phyloP scores from a whole-genome alignment of 1,140 invertebrate species.

The Bombus superbus region DNA sequence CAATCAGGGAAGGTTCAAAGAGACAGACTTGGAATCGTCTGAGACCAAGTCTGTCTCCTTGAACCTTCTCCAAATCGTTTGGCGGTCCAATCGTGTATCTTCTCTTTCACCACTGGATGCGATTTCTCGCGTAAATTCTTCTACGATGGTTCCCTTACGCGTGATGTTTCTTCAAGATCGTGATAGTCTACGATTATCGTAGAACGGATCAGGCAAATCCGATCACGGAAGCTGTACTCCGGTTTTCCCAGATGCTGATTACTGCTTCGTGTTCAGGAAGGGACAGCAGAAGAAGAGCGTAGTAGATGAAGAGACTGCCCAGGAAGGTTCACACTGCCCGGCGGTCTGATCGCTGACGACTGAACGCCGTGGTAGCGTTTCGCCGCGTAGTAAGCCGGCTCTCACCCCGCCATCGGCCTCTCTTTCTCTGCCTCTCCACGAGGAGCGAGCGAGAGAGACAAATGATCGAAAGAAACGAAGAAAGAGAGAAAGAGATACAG shows the following conservation, averaged over 20 bases:
- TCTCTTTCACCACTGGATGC: neutral
- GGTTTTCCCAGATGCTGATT: conserved; percentile 38
- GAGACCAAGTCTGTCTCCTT: neutral
- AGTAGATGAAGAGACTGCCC: conserved; percentile 60
- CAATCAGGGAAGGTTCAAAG: neutral
- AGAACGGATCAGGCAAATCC: conserved; percentile 8
- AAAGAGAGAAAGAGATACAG: conserved; percentile 26
- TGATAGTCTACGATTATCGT: too few species aligned
- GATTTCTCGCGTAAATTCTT: neutral
- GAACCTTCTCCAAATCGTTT: neutral
- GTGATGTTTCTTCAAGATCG: neutral
- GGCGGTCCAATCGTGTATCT: neutral
- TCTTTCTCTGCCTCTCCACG: conserved; percentile 62
- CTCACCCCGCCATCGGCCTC: conserved; percentile 70
- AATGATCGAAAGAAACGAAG: conserved; percentile 39
- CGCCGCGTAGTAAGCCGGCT: conserved; percentile 73
- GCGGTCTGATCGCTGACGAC: conserved; percentile 73
- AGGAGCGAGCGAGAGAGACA: conserved; percentile 56
- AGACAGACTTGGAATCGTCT: too few species aligned
- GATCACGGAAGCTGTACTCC: conserved; percentile 21
- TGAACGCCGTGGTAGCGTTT: conserved; percentile 70
- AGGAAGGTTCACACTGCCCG: conserved; percentile 71
- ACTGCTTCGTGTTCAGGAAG: conserved; percentile 36
- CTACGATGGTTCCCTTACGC: neutral
- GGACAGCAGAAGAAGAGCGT: conserved; percentile 27